phyloP scores from a whole-genome alignment of 2,888 invertebrate species.

The Masnerella sp. region DNA sequence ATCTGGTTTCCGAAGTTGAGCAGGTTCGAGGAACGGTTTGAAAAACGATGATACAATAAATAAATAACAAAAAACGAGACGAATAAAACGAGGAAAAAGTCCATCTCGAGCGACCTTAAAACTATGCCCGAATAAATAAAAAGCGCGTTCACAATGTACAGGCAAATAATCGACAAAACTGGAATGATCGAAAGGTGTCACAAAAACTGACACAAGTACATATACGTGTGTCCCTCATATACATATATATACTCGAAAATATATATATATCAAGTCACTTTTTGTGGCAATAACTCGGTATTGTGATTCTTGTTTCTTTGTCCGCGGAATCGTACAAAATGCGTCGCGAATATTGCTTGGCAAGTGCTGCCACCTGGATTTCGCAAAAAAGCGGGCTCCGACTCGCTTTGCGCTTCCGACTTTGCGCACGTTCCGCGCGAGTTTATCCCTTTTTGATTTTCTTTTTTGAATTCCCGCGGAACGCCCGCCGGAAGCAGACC shows the following conservation, averaged over 20 bases:
- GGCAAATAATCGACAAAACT: constrained; percentile 26
- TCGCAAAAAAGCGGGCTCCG: constrained; percentile 11
- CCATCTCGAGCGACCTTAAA: constrained; percentile 20
- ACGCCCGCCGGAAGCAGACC: too few relatives aligned
- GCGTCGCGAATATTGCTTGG: constrained; percentile 27
- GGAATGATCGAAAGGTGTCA: constrained; percentile 45
- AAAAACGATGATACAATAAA: constrained; percentile 3
- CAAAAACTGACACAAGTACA: constrained; percentile 42
- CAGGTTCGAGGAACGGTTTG: not conserved
- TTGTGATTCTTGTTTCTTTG: not conserved
- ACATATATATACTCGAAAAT: constrained; percentile 37
- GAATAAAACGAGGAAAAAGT: not conserved
- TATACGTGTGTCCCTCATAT: constrained; percentile 33
- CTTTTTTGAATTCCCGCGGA: not conserved
- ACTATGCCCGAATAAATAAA: constrained; percentile 35
- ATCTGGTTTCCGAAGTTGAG: too few relatives aligned
- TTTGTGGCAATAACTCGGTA: constrained; percentile 8
- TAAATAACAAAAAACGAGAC: constrained; percentile 6
- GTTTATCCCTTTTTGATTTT: too few relatives aligned
- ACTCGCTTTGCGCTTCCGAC: constrained; percentile 2
- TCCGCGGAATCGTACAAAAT: constrained; percentile 30
- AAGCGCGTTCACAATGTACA: constrained; percentile 40
- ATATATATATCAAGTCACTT: constrained; percentile 39
- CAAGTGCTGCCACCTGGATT: constrained; percentile 27
- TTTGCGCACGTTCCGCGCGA: too few relatives aligned